These are phyloP conservation scores for Phoenicopterus ruber DNA, from an alignment of 2,113 vertebrate species.

Conservation along the genomic window DNA sequence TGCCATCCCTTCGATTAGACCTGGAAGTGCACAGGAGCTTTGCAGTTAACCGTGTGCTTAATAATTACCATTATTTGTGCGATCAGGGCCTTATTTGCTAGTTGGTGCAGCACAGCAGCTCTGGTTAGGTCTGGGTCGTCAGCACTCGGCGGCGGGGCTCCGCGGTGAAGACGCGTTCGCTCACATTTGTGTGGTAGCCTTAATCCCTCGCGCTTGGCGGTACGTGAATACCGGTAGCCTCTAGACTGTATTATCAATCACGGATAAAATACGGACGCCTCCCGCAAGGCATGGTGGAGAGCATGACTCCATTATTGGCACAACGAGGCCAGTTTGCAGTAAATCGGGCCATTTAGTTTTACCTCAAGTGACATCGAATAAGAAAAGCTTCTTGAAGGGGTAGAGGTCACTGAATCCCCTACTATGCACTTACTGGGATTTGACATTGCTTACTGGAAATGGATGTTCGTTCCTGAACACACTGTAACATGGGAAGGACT, in stretches of 20 bases:
- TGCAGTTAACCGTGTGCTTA: background rate
- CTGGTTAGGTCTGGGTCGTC: background rate
- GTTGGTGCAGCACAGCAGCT: background rate
- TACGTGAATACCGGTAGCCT: background rate
- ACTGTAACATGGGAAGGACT: slow-evolving; percentile 68
- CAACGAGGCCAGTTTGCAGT: slow-evolving; percentile 32
- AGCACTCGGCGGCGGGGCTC: background rate
- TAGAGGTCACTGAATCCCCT: slow-evolving; percentile 67
- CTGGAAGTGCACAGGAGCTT: background rate
- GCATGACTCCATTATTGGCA: background rate
- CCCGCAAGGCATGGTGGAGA: background rate
- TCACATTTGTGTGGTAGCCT: slow-evolving; percentile 28
- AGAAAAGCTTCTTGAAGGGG: slow-evolving; percentile 51
- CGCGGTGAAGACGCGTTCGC: background rate
- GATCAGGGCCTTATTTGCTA: background rate
- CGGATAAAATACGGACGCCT: background rate
- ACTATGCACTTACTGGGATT: slow-evolving; percentile 75
- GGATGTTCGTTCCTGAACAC: slow-evolving; percentile 43
- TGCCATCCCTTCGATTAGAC: background rate
- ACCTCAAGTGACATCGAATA: slow-evolving; percentile 71
- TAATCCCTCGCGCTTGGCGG: background rate
- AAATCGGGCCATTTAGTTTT: slow-evolving; percentile 50
- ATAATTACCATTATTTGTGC: background rate
- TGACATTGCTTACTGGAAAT: slow-evolving; percentile 65
- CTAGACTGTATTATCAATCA: background rate